phyloP scores from a whole-genome alignment of 1,140 invertebrate genomes.

The Cotesia glomerata region DNA sequence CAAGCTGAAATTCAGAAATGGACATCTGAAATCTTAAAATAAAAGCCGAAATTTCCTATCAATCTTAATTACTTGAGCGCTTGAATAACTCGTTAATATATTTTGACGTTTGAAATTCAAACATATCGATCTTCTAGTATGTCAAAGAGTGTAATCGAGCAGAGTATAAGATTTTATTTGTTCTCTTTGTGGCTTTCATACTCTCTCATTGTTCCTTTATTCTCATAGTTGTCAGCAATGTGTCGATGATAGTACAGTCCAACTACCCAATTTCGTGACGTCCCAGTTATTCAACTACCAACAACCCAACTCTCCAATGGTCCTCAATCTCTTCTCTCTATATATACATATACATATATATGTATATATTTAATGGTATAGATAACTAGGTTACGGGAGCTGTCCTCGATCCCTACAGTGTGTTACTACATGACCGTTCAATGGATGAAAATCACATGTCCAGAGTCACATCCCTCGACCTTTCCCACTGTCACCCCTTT shows the following conservation, averaged over 20 bases:
- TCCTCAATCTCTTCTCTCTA: too few relatives aligned
- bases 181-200: background rate
- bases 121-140: background rate
- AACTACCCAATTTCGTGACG: slow-evolving; percentile 22
- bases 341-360: background rate
- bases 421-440: background rate
- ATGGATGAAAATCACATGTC: background rate
- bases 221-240: slow-evolving; percentile 10
- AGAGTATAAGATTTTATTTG: background rate
- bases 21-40: too few relatives aligned
- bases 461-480: slow-evolving; percentile 7
- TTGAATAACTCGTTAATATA: background rate
- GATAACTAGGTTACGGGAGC: slow-evolving; percentile 19
- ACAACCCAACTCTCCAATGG: slow-evolving; percentile 2
- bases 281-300: slow-evolving; percentile 18
- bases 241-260: slow-evolving; percentile 4
- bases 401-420: background rate
- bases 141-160: background rate
- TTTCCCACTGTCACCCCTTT: background rate
- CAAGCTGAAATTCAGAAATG: too few relatives aligned
- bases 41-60: background rate
- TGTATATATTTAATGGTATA: background rate
- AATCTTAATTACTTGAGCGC: background rate
- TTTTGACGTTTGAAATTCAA: background rate
- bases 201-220: background rate